These are phyloP conservation scores for Bambusicola thoracicus DNA, from an alignment of 2,113 vertebrate genomes.

Conservation along the genomic window DNA sequence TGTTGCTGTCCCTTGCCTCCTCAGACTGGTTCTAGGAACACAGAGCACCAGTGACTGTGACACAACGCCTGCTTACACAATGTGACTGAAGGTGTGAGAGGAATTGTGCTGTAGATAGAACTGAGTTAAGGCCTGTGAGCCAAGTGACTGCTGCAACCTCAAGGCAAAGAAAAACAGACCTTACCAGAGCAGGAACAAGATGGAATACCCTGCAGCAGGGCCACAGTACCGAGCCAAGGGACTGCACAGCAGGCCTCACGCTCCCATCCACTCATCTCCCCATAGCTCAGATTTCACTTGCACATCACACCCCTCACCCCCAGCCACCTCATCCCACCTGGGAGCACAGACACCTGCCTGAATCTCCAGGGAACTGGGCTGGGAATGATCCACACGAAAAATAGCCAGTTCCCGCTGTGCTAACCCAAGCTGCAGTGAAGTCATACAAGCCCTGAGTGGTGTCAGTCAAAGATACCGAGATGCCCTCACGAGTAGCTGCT, in stretches of 20 bases:
- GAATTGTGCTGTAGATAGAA: too few relatives aligned
- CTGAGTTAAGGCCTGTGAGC: too few relatives aligned
- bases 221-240: not conserved
- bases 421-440: not conserved
- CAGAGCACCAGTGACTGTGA: not conserved
- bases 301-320: not conserved
- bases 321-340: not conserved
- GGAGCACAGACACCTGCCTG: not conserved
- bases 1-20: not conserved
- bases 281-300: not conserved
- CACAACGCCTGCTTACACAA: not conserved
- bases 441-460: not conserved
- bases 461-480: not conserved
- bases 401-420: not conserved
- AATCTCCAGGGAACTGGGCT: accelerated
- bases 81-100: not conserved
- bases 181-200: not conserved
- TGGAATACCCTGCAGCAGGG: not conserved
- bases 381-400: not conserved
- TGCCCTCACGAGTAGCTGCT: not conserved
- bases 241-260: not conserved
- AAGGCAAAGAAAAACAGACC: not conserved
- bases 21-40: not conserved
- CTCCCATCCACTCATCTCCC: not conserved
- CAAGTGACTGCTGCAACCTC: not conserved